Percentiles rank a stretch among this genome's conserved stretches.
phyloP scores from a whole-genome alignment of 2,113 vertebrate species.

The Myodes glareolus region DNA sequence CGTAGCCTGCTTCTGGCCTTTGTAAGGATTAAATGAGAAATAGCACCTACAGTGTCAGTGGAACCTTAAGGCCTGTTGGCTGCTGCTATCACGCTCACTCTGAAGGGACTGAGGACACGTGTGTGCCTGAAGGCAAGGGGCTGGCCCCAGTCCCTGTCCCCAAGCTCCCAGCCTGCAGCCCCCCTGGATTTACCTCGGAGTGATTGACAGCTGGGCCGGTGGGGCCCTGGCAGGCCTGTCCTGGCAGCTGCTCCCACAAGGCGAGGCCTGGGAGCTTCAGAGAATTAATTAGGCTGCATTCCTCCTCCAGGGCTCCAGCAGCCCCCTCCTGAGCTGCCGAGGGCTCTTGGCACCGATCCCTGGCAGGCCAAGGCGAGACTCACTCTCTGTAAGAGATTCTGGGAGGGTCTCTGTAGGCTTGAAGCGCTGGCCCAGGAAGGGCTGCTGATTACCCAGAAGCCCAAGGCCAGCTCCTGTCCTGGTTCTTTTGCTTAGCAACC shows the following conservation, averaged over 20 bases:
- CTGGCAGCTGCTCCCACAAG: conserved; percentile 78
- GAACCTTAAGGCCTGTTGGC: not conserved
- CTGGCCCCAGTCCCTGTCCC: not conserved
- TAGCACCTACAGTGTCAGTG: not conserved
- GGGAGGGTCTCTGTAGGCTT: conserved; percentile 9
- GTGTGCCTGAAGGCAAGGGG: conserved; percentile 29
- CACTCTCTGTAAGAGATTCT: conserved; percentile 48
- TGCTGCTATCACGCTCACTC: not conserved
- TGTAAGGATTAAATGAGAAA: not conserved
- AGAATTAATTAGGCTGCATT: conserved; percentile 83
- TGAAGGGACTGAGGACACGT: conserved; percentile 5
- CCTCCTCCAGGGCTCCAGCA: conserved; percentile 70
- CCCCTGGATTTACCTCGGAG: conserved; percentile 6
- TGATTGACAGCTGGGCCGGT: conserved; percentile 66
- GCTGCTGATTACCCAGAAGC: not conserved
- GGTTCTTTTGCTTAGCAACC: not conserved
- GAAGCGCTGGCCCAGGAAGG: conserved; percentile 1
- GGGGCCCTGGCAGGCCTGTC: conserved; percentile 75
- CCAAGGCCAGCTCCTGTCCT: conserved; percentile 40
- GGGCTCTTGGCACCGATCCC: conserved; percentile 78
- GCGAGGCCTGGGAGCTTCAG: conserved; percentile 75
- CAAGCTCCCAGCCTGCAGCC: conserved; percentile 7
- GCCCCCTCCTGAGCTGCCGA: conserved; percentile 74
- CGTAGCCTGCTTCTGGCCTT: not conserved
- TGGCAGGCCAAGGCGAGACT: conserved; percentile 76